Base-by-base conservation (phyloP, 1,140 invertebrate genomes). In the Xylocopa sonorina region DNA sequence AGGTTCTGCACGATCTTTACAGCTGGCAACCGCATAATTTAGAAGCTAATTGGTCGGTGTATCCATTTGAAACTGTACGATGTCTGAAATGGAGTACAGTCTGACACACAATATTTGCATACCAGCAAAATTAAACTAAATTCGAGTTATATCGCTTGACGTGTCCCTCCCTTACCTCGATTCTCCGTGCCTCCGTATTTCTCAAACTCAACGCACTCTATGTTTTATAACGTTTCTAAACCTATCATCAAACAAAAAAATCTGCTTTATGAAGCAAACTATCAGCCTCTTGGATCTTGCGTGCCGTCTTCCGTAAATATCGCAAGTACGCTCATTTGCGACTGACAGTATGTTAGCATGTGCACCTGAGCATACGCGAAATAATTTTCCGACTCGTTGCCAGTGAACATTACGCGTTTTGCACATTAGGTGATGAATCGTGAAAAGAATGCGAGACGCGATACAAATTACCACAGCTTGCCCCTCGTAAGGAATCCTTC, bases 401-500 rank as follows among this genome's bases (percentile, higher is more conserved):
- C 41, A 5, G 14, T 5, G 6, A 14, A 27, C 32, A n/a, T 46
- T 48, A n/a, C 38, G 27, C 53, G 9, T 32, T 4, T 3, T 7
- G 24, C 21, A 1, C 51, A 18, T 38, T 29, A n/a, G 32, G 10
- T n/a, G 57, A 51, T 48, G 57, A 73, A 29, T 62, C 18, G 29
- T 18, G 29, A 14, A 34, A 62, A 73, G 57, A 62, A 73, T 60
- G 57, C 38, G 41, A 57, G 51, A 38, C 16, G 14, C 34, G 51
- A 67, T 55, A 48, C 14, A 21, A 41, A 21, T 21, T 16, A 29
- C 18, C 7, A 34, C 73, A 66, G 24, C 62, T 43, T 75, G 73
- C 21, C 50, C 14, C 41, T 41, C 32, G 29, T 68, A 48, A 48
- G 63, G 63, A 48, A 69, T 67, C 66, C 75, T n/a, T 64, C 63